Evolutionary conservation across 2,888 invertebrate genomes (phyloP).

Genomic region (Eudasyphora cyanicolor): DNA sequence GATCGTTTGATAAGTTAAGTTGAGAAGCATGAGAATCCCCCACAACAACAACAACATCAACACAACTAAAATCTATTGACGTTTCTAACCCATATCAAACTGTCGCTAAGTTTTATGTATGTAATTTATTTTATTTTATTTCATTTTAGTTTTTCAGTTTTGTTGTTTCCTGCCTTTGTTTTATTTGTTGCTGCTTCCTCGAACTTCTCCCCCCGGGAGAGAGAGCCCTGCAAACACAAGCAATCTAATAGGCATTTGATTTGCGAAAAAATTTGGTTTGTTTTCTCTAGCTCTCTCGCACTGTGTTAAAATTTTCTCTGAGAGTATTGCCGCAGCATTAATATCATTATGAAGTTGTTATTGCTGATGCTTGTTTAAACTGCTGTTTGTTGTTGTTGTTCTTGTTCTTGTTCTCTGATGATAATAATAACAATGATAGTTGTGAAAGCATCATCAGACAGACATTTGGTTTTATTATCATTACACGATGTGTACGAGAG

Average conservation of each 20-base stretch:
- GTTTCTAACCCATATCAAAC: conserved; percentile 64
- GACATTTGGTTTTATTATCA: conserved; percentile 27
- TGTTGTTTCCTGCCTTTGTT: background rate
- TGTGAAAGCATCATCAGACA: conserved; percentile 27
- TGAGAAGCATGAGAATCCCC: conserved; percentile 15
- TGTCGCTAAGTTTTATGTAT: conserved; percentile 63
- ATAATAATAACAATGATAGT: conserved; percentile 32
- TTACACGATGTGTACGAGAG: background rate
- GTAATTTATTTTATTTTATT: conserved; percentile 63
- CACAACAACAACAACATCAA: background rate
- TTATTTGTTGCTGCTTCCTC: no score
- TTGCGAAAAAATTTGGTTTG: conserved; percentile 4
- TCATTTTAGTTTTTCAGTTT: conserved; percentile 16
- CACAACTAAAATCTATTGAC: conserved; percentile 54
- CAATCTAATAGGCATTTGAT: conserved; percentile 53
- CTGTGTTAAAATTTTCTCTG: background rate
- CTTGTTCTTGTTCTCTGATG: background rate
- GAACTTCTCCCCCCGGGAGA: no score
- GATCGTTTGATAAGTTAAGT: conserved; percentile 25
- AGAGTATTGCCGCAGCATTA: conserved; percentile 1
- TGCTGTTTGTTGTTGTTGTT: background rate
- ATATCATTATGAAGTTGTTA: conserved; percentile 4
- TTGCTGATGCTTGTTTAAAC: no score
- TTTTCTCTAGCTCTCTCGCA: background rate
- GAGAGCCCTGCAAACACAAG: no score